Conservation (phyloP, 2,888 invertebrate species). For the Tipula lateralis region DNA sequence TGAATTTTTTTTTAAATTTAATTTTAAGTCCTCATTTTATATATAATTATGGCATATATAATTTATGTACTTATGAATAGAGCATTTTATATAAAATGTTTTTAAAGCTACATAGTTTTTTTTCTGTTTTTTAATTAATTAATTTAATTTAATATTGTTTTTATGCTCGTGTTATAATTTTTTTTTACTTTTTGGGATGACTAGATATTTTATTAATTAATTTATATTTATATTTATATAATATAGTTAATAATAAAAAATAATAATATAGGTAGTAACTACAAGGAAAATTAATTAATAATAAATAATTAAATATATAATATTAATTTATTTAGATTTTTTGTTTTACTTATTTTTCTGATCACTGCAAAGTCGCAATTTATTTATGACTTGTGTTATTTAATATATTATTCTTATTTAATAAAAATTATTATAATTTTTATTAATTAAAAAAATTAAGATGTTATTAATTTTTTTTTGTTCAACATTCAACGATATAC, state of each 20-base stretch:
- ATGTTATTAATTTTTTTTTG: not conserved
- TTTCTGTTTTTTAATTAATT: not conserved
- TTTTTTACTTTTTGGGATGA: constrained; percentile 6
- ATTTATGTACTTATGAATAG: not conserved
- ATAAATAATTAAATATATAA: constrained; percentile 1
- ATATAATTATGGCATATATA: not conserved
- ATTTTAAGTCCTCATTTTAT: not conserved
- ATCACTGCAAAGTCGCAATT: constrained; percentile 29
- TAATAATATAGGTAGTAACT: not conserved
- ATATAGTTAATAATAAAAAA: not conserved
- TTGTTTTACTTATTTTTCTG: constrained; percentile 21
- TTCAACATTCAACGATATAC: constrained; percentile 29
- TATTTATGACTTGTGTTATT: not conserved
- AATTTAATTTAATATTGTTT: not conserved
- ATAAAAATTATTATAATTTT: not conserved
- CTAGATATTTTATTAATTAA: not conserved
- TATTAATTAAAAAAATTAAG: not conserved
- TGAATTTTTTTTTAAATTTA: not conserved
- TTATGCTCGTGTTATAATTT: not conserved
- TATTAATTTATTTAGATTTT: not conserved
- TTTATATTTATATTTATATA: not conserved
- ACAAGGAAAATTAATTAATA: not conserved
- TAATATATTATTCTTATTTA: not conserved
- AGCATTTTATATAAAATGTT: constrained; percentile 24
- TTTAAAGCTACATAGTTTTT: constrained; percentile 12